phyloP scores from a whole-genome alignment of 2,888 invertebrate species.

The Biston stratarius region DNA sequence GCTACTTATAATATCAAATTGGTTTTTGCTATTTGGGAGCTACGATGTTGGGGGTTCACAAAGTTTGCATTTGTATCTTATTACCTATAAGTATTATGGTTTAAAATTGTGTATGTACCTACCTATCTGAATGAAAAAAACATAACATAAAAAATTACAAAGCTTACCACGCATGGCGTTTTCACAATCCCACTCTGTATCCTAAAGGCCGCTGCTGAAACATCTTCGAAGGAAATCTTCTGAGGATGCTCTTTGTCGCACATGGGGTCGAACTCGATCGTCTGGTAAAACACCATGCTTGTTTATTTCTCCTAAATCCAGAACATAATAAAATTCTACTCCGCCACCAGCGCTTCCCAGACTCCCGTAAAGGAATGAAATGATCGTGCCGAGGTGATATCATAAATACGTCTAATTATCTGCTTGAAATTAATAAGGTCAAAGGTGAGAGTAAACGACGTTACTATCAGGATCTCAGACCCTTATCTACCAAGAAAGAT shows the following conservation, averaged over 20 bases:
- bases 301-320: conserved; percentile 23
- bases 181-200: conserved; percentile 93
- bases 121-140: too few species aligned
- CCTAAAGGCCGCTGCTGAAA: conserved; percentile 95
- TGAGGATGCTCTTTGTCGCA: conserved; percentile 91
- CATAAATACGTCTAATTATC: conserved; percentile 18
- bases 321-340: not conserved
- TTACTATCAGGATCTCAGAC: conserved; percentile 12
- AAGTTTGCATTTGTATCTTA: too few species aligned
- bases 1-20: too few species aligned
- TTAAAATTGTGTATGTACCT: too few species aligned
- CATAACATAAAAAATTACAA: not conserved
- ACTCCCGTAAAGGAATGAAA: conserved; percentile 49
- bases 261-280: conserved; percentile 80
- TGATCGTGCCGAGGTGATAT: conserved; percentile 7
- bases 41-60: too few species aligned
- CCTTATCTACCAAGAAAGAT: conserved; percentile 2
- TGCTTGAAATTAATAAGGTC: conserved; percentile 48
- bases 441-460: conserved; percentile 48
- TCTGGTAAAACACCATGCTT: conserved; percentile 79
- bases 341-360: conserved; percentile 33
- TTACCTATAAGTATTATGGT: too few species aligned
- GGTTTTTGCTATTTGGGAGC: too few species aligned
- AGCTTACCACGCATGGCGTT: conserved; percentile 94
- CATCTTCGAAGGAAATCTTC: conserved; percentile 92